These are phyloP conservation scores for Acanthochromis polyacanthus DNA, from an alignment of 2,113 vertebrate genomes.

Conservation along the genomic window DNA sequence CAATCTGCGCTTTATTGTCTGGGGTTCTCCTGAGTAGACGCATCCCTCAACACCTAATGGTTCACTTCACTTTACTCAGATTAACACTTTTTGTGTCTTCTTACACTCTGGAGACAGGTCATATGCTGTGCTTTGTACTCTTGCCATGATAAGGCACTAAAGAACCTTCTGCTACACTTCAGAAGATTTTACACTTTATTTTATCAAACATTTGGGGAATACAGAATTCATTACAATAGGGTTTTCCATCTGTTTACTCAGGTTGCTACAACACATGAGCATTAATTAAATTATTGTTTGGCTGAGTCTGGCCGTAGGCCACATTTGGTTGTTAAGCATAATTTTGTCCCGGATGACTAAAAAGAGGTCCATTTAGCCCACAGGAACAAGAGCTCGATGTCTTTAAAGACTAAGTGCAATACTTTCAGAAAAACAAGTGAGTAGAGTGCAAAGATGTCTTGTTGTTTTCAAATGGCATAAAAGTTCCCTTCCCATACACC, in stretches of 20 bases:
- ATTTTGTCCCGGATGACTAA: not conserved
- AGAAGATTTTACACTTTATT: conserved; percentile 2
- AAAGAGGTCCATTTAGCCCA: not conserved
- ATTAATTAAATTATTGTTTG: not conserved
- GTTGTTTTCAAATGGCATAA: not conserved
- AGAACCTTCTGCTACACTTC: not conserved
- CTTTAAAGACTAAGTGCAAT: not conserved
- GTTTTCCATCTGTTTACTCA: not conserved
- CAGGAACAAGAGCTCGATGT: not conserved
- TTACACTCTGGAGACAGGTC: conserved; percentile 20
- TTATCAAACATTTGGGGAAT: not conserved
- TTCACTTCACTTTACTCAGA: conserved; percentile 12
- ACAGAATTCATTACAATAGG: not conserved
- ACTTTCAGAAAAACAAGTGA: not conserved
- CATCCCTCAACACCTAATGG: not conserved
- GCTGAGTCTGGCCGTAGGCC: not conserved
- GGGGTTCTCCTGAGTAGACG: conserved; percentile 3
- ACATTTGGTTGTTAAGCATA: not conserved
- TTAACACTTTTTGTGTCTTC: conserved; percentile 14
- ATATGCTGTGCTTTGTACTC: conserved; percentile 5
- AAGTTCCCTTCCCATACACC: not conserved
- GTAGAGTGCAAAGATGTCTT: not conserved
- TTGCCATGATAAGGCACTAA: conserved; percentile 2
- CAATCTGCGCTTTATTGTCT: conserved; percentile 8
- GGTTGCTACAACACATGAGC: not conserved